Conservation (phyloP, 2,113 vertebrate genomes). For the Okapia johnstoni region DNA sequence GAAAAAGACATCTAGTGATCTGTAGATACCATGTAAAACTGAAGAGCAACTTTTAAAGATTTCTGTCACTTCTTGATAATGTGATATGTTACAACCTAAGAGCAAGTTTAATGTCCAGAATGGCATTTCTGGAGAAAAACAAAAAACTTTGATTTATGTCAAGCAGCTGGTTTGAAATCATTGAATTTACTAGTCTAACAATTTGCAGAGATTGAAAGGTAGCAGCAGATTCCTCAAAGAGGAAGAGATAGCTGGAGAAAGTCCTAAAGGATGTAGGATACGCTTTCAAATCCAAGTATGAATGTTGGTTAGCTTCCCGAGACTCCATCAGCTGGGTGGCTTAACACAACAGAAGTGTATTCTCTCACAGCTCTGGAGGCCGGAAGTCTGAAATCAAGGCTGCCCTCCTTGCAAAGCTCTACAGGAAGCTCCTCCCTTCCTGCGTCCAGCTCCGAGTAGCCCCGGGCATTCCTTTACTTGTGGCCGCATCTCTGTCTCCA, state of each 20-base stretch:
- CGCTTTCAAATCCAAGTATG: not conserved
- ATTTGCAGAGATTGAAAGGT: not conserved
- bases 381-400: no score
- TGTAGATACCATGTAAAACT: not conserved
- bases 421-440: fast-evolving
- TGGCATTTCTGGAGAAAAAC: slow-evolving; percentile 36
- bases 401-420: fast-evolving
- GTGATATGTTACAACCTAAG: not conserved
- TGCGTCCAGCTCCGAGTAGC: fast-evolving
- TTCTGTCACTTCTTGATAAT: not conserved
- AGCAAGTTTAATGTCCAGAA: not conserved
- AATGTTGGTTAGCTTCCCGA: not conserved
- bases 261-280: not conserved
- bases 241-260: not conserved
- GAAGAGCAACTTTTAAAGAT: not conserved
- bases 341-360: not conserved
- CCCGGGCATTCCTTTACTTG: fast-evolving
- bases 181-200: not conserved
- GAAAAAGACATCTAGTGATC: not conserved
- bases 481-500: not conserved
- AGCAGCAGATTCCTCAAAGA: not conserved
- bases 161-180: not conserved
- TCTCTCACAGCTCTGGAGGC: not conserved
- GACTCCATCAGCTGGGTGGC: not conserved
- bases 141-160: fast-evolving